Percentiles rank a stretch among this genome's conserved stretches.
phyloP scores from a whole-genome alignment of 2,888 invertebrate genomes.

The Thysanoteuthis rhombus region DNA sequence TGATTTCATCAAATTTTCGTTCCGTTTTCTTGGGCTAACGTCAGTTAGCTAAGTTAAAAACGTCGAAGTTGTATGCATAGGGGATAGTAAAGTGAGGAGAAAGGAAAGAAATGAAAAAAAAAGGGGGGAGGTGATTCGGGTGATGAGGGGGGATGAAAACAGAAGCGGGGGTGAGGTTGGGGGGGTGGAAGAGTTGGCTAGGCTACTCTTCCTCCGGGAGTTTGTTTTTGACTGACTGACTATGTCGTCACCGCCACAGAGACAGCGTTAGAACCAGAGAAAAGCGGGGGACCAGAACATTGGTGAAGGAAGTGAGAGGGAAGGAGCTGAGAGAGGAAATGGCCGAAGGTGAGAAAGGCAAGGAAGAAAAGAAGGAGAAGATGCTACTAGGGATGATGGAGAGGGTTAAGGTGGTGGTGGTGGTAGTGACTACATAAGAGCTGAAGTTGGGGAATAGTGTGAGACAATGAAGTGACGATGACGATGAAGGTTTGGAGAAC shows the following conservation, averaged over 20 bases:
- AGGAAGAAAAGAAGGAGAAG: neutral
- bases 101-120: neutral
- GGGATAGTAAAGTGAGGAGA: neutral
- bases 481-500: neutral
- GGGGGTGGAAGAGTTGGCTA: too few species aligned
- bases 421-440: neutral
- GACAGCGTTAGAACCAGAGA: neutral
- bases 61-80: neutral
- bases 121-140: neutral
- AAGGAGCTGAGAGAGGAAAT: neutral
- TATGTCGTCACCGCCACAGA: neutral
- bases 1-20: neutral
- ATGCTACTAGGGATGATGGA: neutral
- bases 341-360: neutral
- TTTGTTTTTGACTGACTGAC: conserved; percentile 12
- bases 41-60: neutral
- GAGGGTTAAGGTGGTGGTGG: neutral
- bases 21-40: neutral
- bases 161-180: too few species aligned
- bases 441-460: neutral
- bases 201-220: conserved; percentile 12
- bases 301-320: neutral
- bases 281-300: conserved; percentile 12
- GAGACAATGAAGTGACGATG: neutral
- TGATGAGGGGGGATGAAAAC: neutral